phyloP scores from a whole-genome alignment of 1,140 invertebrate species.

The Hylaeus volcanicus region DNA sequence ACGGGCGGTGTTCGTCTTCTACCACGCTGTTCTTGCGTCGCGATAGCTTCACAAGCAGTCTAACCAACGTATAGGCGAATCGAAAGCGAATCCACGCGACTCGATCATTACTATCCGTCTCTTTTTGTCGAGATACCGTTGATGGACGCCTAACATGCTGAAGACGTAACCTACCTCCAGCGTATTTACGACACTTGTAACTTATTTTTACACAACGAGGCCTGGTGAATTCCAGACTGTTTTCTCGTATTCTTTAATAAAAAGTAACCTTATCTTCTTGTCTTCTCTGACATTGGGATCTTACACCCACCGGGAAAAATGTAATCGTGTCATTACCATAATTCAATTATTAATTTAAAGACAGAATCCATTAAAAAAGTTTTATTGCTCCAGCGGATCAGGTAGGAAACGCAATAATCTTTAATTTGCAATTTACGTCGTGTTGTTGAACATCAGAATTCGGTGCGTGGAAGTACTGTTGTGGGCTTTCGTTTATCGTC shows the following conservation, averaged over 20 bases:
- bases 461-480: background rate
- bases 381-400: too few relatives aligned
- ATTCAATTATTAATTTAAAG: too few relatives aligned
- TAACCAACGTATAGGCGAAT: background rate
- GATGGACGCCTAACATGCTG: background rate
- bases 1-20: conserved; percentile 6
- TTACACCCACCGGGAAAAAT: too few relatives aligned
- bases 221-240: too few relatives aligned
- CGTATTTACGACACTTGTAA: background rate
- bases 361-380: too few relatives aligned
- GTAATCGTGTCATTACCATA: too few relatives aligned
- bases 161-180: background rate
- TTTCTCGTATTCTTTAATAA: too few relatives aligned
- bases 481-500: background rate
- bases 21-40: conserved; percentile 21
- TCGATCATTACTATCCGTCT: background rate
- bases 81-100: background rate
- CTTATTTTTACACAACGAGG: background rate
- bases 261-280: too few relatives aligned
- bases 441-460: too few relatives aligned
- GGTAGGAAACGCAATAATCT: too few relatives aligned
- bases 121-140: background rate
- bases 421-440: too few relatives aligned
- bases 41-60: background rate
- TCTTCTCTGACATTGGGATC: too few relatives aligned